Conservation (phyloP, 2,797 vertebrate genomes). For the Pelobates cultripes region DNA sequence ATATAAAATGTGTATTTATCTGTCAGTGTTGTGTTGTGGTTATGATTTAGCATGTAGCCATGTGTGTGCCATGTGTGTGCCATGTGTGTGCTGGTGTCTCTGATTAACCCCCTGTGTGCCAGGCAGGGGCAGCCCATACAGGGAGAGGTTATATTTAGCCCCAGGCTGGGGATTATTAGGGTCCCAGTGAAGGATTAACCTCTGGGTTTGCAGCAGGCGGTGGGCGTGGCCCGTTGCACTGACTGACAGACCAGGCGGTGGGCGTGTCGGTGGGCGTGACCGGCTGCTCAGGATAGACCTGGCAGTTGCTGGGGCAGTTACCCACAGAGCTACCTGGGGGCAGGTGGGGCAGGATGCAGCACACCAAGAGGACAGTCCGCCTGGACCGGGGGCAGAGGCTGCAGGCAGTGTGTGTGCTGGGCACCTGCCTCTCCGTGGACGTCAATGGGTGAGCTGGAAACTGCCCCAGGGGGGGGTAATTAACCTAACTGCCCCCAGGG, state of each 20-base stretch:
- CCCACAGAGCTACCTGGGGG: conserved; percentile 15
- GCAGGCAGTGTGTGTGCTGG: conserved; percentile 76
- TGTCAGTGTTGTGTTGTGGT: too few species aligned
- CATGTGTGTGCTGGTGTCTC: background rate
- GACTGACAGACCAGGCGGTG: background rate
- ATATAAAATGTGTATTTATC: too few species aligned
- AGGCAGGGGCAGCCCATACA: background rate
- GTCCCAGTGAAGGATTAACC: background rate
- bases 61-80: background rate
- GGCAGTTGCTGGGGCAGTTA: background rate
- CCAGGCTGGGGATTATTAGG: background rate
- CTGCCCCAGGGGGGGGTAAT: background rate
- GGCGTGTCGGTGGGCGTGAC: conserved; percentile 1
- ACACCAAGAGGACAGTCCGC: conserved; percentile 74
- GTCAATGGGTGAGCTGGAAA: conserved; percentile 73
- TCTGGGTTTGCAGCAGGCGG: background rate
- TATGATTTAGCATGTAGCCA: background rate
- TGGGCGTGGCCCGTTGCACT: background rate
- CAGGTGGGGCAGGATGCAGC: conserved; percentile 65
- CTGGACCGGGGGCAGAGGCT: conserved; percentile 72
- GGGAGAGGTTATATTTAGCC: background rate
- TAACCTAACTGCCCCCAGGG: background rate
- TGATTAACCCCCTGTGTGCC: background rate
- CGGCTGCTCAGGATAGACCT: background rate
- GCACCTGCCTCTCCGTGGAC: conserved; percentile 73